These are phyloP conservation scores for Notamacropus eugenii DNA, from an alignment of 2,797 vertebrate species.

Conservation along the genomic window DNA sequence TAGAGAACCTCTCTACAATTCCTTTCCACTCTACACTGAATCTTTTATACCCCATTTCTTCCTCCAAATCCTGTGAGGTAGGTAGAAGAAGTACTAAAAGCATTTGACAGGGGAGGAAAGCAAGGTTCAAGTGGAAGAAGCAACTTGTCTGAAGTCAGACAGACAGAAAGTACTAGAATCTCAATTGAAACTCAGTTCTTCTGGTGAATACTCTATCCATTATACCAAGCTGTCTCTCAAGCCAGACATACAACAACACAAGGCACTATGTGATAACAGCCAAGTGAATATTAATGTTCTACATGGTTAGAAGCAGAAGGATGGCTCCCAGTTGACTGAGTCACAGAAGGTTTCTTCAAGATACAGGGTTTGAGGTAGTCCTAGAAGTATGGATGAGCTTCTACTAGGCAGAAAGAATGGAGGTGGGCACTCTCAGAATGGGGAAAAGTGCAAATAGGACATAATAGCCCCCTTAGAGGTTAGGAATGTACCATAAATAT, in stretches of 20 bases:
- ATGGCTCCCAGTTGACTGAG: not conserved
- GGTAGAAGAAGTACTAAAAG: not conserved
- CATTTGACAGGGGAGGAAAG: not conserved
- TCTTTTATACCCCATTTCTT: not conserved
- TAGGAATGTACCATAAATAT: not conserved
- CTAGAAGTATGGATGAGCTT: slow-evolving; percentile 18
- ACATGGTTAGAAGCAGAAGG: slow-evolving; percentile 3
- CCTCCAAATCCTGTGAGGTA: not conserved
- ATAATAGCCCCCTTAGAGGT: not conserved
- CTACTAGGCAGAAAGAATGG: not conserved
- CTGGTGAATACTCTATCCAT: not conserved
- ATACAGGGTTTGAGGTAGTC: not conserved
- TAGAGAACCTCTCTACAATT: not conserved
- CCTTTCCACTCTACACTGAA: not conserved
- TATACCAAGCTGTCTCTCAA: not conserved
- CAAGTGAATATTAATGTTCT: not conserved
- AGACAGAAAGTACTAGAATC: not conserved
- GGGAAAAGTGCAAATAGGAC: not conserved
- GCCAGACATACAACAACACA: not conserved
- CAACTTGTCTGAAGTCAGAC: not conserved
- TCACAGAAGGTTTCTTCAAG: slow-evolving; percentile 1
- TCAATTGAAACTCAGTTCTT: not conserved
- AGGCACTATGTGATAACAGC: not conserved
- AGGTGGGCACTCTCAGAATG: not conserved
- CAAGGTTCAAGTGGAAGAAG: not conserved